These are phyloP conservation scores for Herpetotheres cachinnans DNA, from an alignment of 2,113 vertebrate genomes.

Conservation along the genomic window DNA sequence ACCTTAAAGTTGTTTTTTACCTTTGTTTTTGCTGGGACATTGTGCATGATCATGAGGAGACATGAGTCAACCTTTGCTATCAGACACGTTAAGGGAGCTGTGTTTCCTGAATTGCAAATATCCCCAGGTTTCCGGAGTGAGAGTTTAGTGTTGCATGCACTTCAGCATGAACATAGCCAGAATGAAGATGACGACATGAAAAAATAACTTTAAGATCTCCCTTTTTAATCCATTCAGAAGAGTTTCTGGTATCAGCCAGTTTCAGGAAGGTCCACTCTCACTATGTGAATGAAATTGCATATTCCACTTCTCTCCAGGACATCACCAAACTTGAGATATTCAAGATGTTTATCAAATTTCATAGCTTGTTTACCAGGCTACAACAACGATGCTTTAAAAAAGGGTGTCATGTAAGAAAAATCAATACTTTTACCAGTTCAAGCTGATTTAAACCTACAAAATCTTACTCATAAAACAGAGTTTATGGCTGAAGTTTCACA, in stretches of 20 bases:
- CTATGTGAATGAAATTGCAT: not conserved
- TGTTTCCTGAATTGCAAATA: not conserved
- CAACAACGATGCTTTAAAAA: not conserved
- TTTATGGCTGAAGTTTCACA: not conserved
- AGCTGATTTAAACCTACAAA: not conserved
- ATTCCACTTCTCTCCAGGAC: not conserved
- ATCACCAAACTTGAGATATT: not conserved
- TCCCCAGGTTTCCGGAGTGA: not conserved
- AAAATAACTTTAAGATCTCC: not conserved
- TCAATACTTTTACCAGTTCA: not conserved
- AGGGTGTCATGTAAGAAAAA: not conserved
- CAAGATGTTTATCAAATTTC: not conserved
- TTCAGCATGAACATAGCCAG: not conserved
- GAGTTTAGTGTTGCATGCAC: not conserved
- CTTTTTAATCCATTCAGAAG: not conserved
- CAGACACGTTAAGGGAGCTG: rapidly evolving
- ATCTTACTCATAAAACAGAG: not conserved
- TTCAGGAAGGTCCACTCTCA: not conserved
- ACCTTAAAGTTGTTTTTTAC: not conserved
- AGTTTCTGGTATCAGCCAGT: not conserved
- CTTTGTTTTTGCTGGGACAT: not conserved
- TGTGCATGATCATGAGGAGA: not conserved
- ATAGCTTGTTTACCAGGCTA: not conserved
- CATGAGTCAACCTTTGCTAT: not conserved
- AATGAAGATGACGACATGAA: not conserved